These are phyloP conservation scores for Drosophila setosimentum DNA, from an alignment of 2,888 invertebrate genomes.

Conservation along the genomic window DNA sequence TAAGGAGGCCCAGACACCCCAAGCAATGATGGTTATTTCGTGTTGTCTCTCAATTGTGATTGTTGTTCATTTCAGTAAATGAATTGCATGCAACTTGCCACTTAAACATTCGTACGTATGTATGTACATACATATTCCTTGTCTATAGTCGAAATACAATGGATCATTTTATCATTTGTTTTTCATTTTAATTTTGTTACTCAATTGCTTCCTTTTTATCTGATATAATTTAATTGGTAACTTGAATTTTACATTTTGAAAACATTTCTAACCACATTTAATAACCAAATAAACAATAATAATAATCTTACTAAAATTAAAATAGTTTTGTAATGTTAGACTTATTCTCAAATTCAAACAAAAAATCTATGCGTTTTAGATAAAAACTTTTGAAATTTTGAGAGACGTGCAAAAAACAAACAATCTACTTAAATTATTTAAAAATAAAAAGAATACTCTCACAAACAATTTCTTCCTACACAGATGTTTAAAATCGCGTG, in stretches of 20 bases:
- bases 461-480: no score
- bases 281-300: background rate
- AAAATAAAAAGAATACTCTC: background rate
- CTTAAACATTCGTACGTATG: background rate
- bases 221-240: background rate
- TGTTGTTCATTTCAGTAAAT: slow-evolving; percentile 54
- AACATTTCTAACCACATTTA: background rate
- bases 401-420: background rate
- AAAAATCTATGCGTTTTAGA: no score
- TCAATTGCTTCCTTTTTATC: background rate
- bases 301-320: background rate
- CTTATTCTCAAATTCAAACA: background rate
- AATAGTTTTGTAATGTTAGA: background rate
- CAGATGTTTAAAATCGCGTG: background rate
- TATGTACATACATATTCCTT: background rate
- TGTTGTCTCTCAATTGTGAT: slow-evolving; percentile 39
- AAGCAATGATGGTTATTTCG: slow-evolving; percentile 24
- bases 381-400: no score
- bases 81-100: slow-evolving; percentile 32
- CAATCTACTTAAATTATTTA: accelerated
- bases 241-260: background rate
- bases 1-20: slow-evolving; percentile 15
- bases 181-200: background rate
- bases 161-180: background rate
- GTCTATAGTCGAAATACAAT: background rate